These are phyloP conservation scores for Leptoclinus maculatus DNA, from an alignment of 2,797 vertebrate species.

Conservation along the genomic window DNA sequence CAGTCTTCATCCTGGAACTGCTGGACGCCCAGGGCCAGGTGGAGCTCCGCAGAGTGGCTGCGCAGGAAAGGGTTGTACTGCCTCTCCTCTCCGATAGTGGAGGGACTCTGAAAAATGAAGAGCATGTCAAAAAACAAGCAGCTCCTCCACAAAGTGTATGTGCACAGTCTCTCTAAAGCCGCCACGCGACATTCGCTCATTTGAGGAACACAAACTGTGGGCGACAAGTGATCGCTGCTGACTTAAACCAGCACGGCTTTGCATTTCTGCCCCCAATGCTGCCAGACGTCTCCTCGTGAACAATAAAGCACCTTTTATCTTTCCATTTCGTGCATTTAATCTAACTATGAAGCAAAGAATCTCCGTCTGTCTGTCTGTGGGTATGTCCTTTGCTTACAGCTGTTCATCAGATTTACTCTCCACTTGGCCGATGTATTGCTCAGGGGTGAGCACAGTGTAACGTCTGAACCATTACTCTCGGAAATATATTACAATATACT, in stretches of 20 bases:
- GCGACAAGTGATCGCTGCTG: slow-evolving; percentile 2
- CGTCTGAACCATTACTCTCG: too few species aligned
- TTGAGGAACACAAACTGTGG: neutral
- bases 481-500: too few species aligned
- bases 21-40: slow-evolving; percentile 88
- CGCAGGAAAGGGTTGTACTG: slow-evolving; percentile 95
- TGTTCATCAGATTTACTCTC: too few species aligned
- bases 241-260: slow-evolving; percentile 3
- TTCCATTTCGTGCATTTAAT: neutral
- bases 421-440: too few species aligned
- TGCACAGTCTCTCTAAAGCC: neutral
- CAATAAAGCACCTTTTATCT: neutral
- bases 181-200: neutral
- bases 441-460: too few species aligned
- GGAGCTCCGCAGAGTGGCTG: slow-evolving; percentile 88
- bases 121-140: slow-evolving; percentile 5
- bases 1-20: slow-evolving; percentile 83
- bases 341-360: neutral
- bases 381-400: too few species aligned
- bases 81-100: slow-evolving; percentile 93
- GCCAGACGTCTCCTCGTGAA: neutral
- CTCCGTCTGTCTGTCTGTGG: neutral
- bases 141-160: neutral
- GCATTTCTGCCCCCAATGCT: neutral
- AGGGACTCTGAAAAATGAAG: slow-evolving; percentile 87